These are phyloP conservation scores for Urocitellus parryii DNA, from an alignment of 2,113 vertebrate genomes.

Conservation along the genomic window DNA sequence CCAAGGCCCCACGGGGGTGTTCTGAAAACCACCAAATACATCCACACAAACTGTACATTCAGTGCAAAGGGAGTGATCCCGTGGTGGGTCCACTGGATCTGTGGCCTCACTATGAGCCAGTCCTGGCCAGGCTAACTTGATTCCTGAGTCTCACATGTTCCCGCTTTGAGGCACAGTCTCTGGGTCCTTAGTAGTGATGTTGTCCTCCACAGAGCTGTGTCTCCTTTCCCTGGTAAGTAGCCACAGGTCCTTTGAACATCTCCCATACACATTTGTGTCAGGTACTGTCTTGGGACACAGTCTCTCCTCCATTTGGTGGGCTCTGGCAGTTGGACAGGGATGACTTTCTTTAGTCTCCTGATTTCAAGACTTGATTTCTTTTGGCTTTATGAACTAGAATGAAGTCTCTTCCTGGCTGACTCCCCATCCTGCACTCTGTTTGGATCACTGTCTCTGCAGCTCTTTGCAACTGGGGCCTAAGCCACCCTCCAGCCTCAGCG, in stretches of 20 bases:
- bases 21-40: not conserved
- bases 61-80: no score
- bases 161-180: not conserved
- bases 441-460: accelerated
- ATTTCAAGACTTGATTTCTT: not conserved
- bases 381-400: not conserved
- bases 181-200: no score
- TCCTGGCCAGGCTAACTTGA: not conserved
- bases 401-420: not conserved
- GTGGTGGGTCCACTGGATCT: no score
- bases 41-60: not conserved
- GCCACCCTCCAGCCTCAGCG: not conserved
- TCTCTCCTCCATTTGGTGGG: not conserved
- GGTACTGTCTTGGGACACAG: not conserved
- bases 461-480: not conserved
- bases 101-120: not conserved
- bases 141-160: not conserved
- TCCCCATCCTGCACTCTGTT: accelerated
- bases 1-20: not conserved
- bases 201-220: not conserved
- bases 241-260: not conserved
- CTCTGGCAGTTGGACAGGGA: not conserved
- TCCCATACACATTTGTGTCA: not conserved
- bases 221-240: not conserved
- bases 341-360: not conserved